A percentile compares a stretch with the other conserved stretches of the same genome.
Evolutionary conservation across 2,888 invertebrate genomes (phyloP).

Genomic region (Bedellia somnulentella): DNA sequence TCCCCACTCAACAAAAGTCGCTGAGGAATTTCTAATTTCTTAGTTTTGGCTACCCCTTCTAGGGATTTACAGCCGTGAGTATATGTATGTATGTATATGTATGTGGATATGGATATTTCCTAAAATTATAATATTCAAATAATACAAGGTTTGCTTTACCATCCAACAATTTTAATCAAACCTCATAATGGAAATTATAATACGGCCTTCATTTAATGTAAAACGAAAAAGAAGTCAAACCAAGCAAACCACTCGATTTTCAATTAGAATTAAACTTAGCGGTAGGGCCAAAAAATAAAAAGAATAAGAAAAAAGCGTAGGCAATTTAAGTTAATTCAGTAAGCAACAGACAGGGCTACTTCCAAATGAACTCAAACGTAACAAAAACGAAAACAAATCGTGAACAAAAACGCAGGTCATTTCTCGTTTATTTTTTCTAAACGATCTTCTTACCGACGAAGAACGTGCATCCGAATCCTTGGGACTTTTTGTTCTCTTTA

Average conservation of each 20-base stretch:
- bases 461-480: conserved; percentile 58
- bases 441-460: conserved; percentile 22
- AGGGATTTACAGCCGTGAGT: too few relatives aligned
- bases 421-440: conserved; percentile 57
- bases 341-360: conserved; percentile 56
- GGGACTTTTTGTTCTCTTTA: conserved; percentile 33
- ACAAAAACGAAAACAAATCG: conserved; percentile 59
- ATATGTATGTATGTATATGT: too few relatives aligned
- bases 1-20: too few relatives aligned
- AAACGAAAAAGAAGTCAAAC: too few relatives aligned
- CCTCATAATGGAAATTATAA: background rate
- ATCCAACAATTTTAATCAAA: too few relatives aligned
- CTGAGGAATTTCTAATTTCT: too few relatives aligned
- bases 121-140: too few relatives aligned
- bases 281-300: conserved; percentile 28
- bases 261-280: conserved; percentile 16
- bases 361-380: conserved; percentile 59
- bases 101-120: too few relatives aligned
- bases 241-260: too few relatives aligned
- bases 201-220: background rate
- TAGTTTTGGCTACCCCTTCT: too few relatives aligned
- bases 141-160: too few relatives aligned
- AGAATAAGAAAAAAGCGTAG: conserved; percentile 33
- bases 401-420: conserved; percentile 60
- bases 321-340: conserved; percentile 58